Conservation (phyloP, 2,113 vertebrate genomes). For the Calyptomena viridis region DNA sequence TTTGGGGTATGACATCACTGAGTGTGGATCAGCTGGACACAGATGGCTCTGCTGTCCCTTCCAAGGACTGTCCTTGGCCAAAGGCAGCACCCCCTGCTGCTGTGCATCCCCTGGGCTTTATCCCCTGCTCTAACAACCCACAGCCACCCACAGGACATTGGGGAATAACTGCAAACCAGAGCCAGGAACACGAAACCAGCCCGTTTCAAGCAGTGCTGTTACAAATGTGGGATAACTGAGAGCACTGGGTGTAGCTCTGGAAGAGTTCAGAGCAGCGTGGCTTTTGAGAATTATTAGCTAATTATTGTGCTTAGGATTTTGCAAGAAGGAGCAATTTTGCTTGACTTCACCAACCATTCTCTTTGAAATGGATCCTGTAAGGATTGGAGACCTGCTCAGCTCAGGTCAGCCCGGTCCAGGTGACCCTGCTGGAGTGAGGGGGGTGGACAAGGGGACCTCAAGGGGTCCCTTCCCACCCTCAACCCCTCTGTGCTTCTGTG, state of each 20-base stretch:
- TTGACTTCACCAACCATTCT: neutral
- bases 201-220: neutral
- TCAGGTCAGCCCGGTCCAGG: neutral
- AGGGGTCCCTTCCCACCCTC: neutral
- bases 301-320: neutral
- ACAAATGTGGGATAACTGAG: neutral
- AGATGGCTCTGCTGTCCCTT: neutral
- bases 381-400: neutral
- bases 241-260: neutral
- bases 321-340: neutral
- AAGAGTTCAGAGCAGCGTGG: neutral
- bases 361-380: neutral
- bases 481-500: neutral
- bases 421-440: neutral
- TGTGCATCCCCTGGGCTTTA: neutral
- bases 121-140: neutral
- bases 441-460: neutral
- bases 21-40: neutral
- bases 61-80: neutral
- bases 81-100: neutral
- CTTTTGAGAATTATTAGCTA: neutral
- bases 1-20: constrained; percentile 26
- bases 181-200: neutral
- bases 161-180: neutral
- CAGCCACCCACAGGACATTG: neutral